Evolutionary conservation across 2,797 vertebrate species (phyloP), one percentile per base, ranked within the genome.

Genomic region (Staurois parvus): DNA sequence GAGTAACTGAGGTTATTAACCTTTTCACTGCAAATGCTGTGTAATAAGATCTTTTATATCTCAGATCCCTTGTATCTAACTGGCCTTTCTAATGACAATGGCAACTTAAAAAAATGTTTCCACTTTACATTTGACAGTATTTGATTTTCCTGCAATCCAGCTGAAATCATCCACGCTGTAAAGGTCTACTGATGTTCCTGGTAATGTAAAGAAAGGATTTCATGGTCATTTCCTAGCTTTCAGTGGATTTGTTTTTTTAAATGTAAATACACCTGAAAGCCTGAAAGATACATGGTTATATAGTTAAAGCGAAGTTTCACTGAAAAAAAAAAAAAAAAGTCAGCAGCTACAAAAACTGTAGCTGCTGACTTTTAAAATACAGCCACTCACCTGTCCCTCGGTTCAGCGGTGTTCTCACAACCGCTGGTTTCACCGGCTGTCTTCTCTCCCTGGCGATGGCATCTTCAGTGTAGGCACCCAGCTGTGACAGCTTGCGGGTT

Each of bases 1-100:
- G 40, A 56, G 26, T 26, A 34, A 34, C 40, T 62, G 30, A 52
- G 26, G 37, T 17, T 34, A 32, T 79, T 80, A 70, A 76, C 84
- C 59, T 17, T n/a, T 75, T 76, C 62, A 76, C 37, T 69, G 37
- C 24, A 32, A 11, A 28, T 24, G 34, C 12, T 4, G 28, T n/a
- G 64, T 13, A 26, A 66, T 28, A 66, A 4, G 28, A 29, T 29
- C n/a, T 26, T 13, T 66, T 10, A 64, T 21, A 64, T 24, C 6
- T 26, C 59, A 64, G 26, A 26, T 66, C 26, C 12, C 10, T 66
- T 12, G 9, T 19, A 66, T 13, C n/a, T 15, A 66, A 29, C 64
- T 26, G 2, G 28, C 10, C 26, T 29, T 64, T 64, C 24, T 12
- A 12, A 28, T 1, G 59, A 26, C 59, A 26, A 64, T 28, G 64